Base-by-base conservation (phyloP, 1,140 invertebrate species). In the Habropoda laboriosa region DNA sequence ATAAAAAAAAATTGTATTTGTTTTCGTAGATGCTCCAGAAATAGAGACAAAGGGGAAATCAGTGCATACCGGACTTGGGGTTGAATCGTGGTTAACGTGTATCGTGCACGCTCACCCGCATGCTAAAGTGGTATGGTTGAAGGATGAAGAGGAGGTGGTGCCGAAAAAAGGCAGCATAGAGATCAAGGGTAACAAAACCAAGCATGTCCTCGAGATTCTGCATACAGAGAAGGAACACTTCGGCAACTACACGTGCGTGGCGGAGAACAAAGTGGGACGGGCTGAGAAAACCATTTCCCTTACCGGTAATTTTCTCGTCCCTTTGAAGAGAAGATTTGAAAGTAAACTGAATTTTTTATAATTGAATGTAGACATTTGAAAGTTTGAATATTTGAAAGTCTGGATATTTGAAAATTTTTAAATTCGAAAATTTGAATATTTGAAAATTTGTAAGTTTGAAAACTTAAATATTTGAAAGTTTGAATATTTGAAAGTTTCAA, bases 51-150 rank as follows among this genome's bases (percentile, higher is more conserved):
- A 94, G 77, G 84, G 87, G 42, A 87, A 86, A 21, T 89, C 90
- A 78, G 90, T 94, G 42, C 91, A 94, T 68, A 92, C 91, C 32
- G 94, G 93, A 47, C 88, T 90, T 61, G 92, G 92, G 10, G 87
- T 92, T 13, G 91, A 93, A 80, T 93, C 93, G 16, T 87, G 93
- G 53, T 70, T 94, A 47, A 92, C 90, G n/a, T 94, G 94, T 78
- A 90, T 91, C 58, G 93, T 94, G 40, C 93, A 93, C 73, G 93
- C 93, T 7, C 89, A 94, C 86, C 93, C 93, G 12, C 79, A 81
- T 18, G 90, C 92, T 10, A 88, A 83, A 40, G 91, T 94, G 72
- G 88, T 45, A 16, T 92, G 91, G 91, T 81, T 57, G n/a, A 89
- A 88, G 57, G 72, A 89, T 10, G 53, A 63, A 8, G 80, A 77